A percentile compares a stretch with the other conserved stretches of the same genome.
These are phyloP conservation scores for Grantiella picta DNA, from an alignment of 2,113 vertebrate species.

Conservation along the genomic window DNA sequence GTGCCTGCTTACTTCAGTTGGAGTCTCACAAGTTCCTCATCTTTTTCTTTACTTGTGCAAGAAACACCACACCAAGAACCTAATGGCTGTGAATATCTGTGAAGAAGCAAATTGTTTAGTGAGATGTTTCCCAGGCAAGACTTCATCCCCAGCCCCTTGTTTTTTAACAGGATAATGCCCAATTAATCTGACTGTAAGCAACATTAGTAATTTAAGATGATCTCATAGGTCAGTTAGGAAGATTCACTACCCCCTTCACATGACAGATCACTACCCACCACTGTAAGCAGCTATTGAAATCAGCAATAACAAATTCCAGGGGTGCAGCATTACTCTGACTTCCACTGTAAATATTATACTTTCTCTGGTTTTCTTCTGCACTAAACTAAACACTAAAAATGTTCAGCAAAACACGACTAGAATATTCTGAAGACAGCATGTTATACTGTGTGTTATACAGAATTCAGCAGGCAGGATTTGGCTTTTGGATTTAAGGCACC, in stretches of 20 bases:
- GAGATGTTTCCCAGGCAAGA: background rate
- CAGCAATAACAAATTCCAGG: background rate
- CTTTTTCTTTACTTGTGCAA: background rate
- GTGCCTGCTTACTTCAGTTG: background rate
- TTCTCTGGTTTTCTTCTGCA: background rate
- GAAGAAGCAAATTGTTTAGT: background rate
- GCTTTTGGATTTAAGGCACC: background rate
- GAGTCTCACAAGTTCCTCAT: background rate
- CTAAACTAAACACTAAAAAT: background rate
- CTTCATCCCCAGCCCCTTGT: background rate
- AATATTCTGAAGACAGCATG: background rate
- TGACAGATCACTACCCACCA: background rate
- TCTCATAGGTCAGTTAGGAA: background rate
- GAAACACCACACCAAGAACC: background rate
- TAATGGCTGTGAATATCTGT: background rate
- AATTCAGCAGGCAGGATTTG: background rate
- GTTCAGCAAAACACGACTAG: background rate
- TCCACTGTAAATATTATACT: background rate
- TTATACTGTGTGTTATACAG: background rate
- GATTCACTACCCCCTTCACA: background rate
- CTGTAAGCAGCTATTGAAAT: background rate
- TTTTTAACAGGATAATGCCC: background rate
- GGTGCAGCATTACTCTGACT: background rate
- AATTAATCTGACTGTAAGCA: background rate
- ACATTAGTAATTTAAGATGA: background rate